Conservation (phyloP, 2,797 vertebrate species). For the Decapterus maruadsi region DNA sequence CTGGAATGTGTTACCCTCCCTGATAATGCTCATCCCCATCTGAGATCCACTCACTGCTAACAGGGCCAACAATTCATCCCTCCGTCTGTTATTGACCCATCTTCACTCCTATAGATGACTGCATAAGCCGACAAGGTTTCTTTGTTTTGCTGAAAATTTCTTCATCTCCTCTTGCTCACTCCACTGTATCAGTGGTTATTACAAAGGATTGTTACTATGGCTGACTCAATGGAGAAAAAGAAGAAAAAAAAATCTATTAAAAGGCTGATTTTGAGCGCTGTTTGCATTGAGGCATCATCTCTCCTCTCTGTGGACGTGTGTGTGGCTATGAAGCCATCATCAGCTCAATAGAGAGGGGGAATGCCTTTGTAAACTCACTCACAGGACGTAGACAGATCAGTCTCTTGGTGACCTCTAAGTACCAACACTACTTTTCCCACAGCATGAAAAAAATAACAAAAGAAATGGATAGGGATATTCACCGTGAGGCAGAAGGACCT, state of each 20-base stretch:
- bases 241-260: slow-evolving; percentile 70
- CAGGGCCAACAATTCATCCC: slow-evolving; percentile 62
- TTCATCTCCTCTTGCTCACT: slow-evolving; percentile 66
- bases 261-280: slow-evolving; percentile 74
- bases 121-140: slow-evolving; percentile 48
- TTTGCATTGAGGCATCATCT: slow-evolving; percentile 76
- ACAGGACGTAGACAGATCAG: slow-evolving; percentile 38
- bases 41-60: slow-evolving; percentile 52
- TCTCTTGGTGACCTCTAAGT: slow-evolving; percentile 41
- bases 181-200: slow-evolving; percentile 77
- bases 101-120: slow-evolving; percentile 51
- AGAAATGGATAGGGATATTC: slow-evolving; percentile 41
- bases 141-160: slow-evolving; percentile 64
- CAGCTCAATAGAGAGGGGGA: slow-evolving; percentile 58
- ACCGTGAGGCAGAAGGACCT: slow-evolving; percentile 25
- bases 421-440: slow-evolving; percentile 37
- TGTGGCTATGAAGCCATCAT: slow-evolving; percentile 60
- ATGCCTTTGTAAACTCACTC: slow-evolving; percentile 54
- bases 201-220: slow-evolving; percentile 64
- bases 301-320: slow-evolving; percentile 42
- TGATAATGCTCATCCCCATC: slow-evolving; percentile 51
- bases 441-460: slow-evolving; percentile 5
- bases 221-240: slow-evolving; percentile 54
- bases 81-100: slow-evolving; percentile 72
- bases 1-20: slow-evolving; percentile 48